phyloP scores from a whole-genome alignment of 2,888 invertebrate species.

The Eilema depressum region DNA sequence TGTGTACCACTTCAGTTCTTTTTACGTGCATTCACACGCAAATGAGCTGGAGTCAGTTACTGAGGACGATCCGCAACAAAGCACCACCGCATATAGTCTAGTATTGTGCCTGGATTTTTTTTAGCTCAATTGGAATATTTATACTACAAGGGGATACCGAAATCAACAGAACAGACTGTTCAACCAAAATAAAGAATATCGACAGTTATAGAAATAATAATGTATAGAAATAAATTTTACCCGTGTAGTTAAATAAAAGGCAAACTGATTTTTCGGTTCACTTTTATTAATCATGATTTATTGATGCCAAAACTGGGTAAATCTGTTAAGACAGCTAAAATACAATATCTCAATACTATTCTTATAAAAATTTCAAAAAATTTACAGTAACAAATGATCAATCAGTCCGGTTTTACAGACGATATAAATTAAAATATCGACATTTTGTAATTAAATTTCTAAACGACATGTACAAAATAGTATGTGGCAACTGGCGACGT shows the following conservation, averaged over 20 bases:
- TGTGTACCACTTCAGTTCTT: too few relatives aligned
- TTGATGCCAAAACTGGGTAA: background rate
- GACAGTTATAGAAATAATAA: background rate
- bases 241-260: slow-evolving; percentile 1
- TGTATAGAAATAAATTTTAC: background rate
- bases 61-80: too few relatives aligned
- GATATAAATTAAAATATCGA: background rate
- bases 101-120: background rate
- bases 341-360: background rate
- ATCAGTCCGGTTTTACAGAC: background rate
- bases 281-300: slow-evolving; percentile 10
- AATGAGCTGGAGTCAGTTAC: too few relatives aligned
- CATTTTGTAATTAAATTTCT: background rate
- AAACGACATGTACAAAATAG: background rate
- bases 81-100: background rate
- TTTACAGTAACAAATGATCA: background rate
- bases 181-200: background rate
- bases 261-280: slow-evolving; percentile 3
- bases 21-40: too few relatives aligned
- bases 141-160: too few relatives aligned
- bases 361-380: background rate
- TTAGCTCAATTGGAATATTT: too few relatives aligned
- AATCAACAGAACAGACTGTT: background rate
- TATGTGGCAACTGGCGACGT: slow-evolving; percentile 13
- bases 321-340: background rate